These are phyloP conservation scores for Idaea straminata DNA, from an alignment of 2,888 invertebrate species.

Conservation along the genomic window DNA sequence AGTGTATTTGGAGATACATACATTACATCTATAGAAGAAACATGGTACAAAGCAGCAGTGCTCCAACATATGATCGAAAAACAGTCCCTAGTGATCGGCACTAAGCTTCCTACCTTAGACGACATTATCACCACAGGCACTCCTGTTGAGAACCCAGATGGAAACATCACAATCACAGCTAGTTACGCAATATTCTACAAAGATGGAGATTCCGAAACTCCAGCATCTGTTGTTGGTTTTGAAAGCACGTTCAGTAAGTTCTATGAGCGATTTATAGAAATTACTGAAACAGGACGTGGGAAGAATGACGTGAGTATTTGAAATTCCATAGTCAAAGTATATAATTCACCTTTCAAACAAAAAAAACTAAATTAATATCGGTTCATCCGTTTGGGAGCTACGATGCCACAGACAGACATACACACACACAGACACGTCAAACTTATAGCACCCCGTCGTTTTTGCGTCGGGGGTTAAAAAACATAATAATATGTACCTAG, in stretches of 20 bases:
- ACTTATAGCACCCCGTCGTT: too few relatives aligned
- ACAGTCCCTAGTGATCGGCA: constrained; percentile 88
- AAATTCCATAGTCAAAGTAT: neutral
- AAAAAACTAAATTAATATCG: too few relatives aligned
- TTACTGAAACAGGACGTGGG: constrained; percentile 58
- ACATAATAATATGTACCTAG: too few relatives aligned
- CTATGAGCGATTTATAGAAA: constrained; percentile 84
- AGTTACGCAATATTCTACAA: constrained; percentile 91
- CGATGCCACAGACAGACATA: too few relatives aligned
- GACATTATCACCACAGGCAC: constrained; percentile 53
- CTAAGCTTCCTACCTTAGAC: constrained; percentile 81
- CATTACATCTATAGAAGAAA: constrained; percentile 89
- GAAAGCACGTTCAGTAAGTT: constrained; percentile 88
- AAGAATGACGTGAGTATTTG: constrained; percentile 40
- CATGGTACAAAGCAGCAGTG: constrained; percentile 95
- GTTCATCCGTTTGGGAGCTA: too few relatives aligned
- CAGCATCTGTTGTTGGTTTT: constrained; percentile 94
- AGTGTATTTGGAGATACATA: constrained; percentile 89
- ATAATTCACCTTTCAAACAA: too few relatives aligned
- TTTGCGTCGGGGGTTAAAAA: too few relatives aligned
- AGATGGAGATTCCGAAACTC: constrained; percentile 87
- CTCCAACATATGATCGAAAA: constrained; percentile 89
- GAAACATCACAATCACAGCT: constrained; percentile 86
- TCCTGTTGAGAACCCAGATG: constrained; percentile 58
- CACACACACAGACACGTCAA: too few relatives aligned